Percentiles rank a stretch among this genome's conserved stretches.
Conservation (phyloP, 1,140 invertebrate species). For the Eumeta japonica region DNA sequence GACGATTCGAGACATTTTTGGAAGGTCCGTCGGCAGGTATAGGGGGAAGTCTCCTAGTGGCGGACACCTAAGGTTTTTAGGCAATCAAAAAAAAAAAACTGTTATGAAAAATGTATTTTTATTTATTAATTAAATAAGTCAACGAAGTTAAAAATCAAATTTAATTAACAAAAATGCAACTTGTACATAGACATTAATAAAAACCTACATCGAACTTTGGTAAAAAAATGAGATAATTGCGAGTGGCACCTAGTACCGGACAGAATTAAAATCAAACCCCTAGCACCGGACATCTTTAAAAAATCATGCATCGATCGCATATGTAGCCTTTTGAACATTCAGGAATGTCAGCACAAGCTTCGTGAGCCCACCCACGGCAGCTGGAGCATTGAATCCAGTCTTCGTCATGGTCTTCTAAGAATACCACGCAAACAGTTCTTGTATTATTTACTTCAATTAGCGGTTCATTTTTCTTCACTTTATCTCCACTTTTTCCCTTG, state of each 20-base stretch:
- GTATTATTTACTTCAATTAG: conserved; percentile 7
- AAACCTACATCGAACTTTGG: not conserved
- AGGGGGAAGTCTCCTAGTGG: conserved; percentile 6
- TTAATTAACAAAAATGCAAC: conserved; percentile 5
- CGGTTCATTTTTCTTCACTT: conserved; percentile 9
- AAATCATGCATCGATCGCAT: conserved; percentile 12
- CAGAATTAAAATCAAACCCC: conserved; percentile 5
- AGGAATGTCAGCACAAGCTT: conserved; percentile 17
- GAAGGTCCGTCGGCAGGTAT: too few relatives aligned
- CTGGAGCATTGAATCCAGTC: conserved; percentile 12
- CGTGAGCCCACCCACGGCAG: conserved; percentile 12
- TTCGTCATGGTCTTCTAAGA: conserved; percentile 11
- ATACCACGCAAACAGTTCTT: conserved; percentile 12
- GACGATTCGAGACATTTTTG: too few relatives aligned
- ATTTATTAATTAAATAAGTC: conserved; percentile 3
- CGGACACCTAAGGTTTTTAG: conserved; percentile 3
- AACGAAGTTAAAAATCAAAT: conserved; percentile 2
- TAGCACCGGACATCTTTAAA: conserved; percentile 10
- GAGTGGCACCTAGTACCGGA: conserved; percentile 7
- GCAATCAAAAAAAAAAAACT: conserved; percentile 4
- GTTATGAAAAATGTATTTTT: conserved; percentile 1
- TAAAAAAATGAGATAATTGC: conserved; percentile 1
- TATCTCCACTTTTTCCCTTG: conserved; percentile 4
- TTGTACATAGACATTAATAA: not conserved
- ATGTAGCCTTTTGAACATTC: conserved; percentile 15